Evolutionary conservation across 2,113 vertebrate species (phyloP).

Genomic region (Bucco capensis): DNA sequence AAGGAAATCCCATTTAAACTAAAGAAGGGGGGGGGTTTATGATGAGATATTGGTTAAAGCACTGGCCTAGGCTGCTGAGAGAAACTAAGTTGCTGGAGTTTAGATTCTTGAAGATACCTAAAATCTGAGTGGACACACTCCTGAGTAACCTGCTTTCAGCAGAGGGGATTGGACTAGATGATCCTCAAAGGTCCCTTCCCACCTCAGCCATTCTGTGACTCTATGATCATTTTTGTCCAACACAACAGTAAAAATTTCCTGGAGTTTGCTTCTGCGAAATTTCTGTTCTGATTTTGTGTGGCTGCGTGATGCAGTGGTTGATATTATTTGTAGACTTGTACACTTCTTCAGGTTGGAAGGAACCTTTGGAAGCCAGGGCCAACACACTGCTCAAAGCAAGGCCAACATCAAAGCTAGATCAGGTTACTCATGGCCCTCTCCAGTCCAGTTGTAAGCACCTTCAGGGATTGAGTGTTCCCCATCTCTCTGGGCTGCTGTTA

Average conservation of each 20-base stretch:
- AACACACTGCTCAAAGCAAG: background rate
- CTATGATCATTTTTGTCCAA: background rate
- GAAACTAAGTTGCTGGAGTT: background rate
- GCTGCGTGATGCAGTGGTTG: background rate
- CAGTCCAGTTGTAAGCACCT: background rate
- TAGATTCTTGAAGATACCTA: background rate
- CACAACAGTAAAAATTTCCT: background rate
- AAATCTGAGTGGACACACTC: background rate
- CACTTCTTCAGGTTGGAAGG: background rate
- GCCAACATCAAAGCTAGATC: background rate
- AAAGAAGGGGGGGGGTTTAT: background rate
- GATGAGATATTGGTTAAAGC: background rate
- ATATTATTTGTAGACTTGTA: background rate
- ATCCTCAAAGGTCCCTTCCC: background rate
- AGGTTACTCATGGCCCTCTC: background rate
- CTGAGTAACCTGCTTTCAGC: background rate
- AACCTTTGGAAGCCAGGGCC: background rate
- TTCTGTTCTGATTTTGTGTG: background rate
- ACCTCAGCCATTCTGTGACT: background rate
- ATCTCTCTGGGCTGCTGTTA: background rate
- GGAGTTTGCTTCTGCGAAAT: background rate
- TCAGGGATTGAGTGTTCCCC: background rate
- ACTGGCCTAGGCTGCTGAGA: background rate
- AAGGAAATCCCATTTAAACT: background rate
- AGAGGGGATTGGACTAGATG: background rate